Evolutionary conservation across 2,113 vertebrate species (phyloP).

Genomic region (Galbula dea): DNA sequence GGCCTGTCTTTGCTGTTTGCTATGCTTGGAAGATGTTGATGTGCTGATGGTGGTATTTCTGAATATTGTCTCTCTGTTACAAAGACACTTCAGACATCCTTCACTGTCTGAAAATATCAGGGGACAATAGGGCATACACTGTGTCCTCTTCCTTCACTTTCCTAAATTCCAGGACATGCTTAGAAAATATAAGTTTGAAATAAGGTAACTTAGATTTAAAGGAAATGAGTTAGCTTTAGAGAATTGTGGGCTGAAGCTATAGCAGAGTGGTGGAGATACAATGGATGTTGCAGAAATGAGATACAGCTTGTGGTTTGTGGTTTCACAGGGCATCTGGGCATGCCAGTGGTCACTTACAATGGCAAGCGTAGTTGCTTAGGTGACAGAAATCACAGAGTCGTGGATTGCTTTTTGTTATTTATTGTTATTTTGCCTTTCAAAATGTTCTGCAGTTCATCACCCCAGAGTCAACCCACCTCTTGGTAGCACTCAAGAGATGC

Average conservation of each 20-base stretch:
- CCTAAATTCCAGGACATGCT: neutral
- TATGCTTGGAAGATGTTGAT: neutral
- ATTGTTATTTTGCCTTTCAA: neutral
- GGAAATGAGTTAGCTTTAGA: neutral
- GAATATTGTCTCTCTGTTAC: neutral
- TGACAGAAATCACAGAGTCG: neutral
- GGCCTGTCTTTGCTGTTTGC: neutral
- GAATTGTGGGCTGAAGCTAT: neutral
- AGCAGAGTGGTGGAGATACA: neutral
- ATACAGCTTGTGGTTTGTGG: neutral
- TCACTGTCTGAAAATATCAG: neutral
- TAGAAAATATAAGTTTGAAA: neutral
- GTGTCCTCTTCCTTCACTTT: neutral
- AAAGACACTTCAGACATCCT: neutral
- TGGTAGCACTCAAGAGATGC: fast-evolving
- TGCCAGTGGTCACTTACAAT: neutral
- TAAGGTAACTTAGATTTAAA: neutral
- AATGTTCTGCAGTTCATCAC: neutral
- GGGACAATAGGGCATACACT: neutral
- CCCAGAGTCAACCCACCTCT: neutral
- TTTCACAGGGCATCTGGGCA: neutral
- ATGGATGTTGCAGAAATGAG: neutral
- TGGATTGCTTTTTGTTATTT: neutral
- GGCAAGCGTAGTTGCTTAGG: neutral
- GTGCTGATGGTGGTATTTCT: neutral